phyloP scores from a whole-genome alignment of 2,888 invertebrate species.

The Polyploca ridens region DNA sequence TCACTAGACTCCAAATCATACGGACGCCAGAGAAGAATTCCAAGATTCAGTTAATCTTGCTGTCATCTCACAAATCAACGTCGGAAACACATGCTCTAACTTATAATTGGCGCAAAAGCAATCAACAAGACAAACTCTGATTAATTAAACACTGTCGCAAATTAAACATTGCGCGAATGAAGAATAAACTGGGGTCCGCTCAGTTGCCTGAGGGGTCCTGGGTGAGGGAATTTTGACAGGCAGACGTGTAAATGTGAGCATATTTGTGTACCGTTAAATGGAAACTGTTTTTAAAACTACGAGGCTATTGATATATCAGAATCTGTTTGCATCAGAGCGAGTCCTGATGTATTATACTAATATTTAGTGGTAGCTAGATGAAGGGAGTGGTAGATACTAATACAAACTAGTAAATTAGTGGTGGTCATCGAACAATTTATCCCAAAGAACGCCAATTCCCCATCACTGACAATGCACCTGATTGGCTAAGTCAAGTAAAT shows the following conservation, averaged over 20 bases:
- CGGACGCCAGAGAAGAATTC: constrained; percentile 22
- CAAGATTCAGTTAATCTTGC: constrained; percentile 20
- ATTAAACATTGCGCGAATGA: constrained; percentile 70
- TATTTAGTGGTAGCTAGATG: too few species aligned
- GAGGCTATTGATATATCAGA: too few species aligned
- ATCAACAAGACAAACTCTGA: constrained; percentile 81
- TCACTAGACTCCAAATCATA: background rate
- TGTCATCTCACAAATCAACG: constrained; percentile 70
- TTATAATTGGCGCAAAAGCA: constrained; percentile 77
- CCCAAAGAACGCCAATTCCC: too few species aligned
- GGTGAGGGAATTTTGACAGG: constrained; percentile 14
- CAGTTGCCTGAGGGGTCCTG: constrained; percentile 18
- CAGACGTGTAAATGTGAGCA: constrained; percentile 33
- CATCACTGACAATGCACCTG: too few species aligned
- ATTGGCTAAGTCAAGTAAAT: too few species aligned
- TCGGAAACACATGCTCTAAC: constrained; percentile 68
- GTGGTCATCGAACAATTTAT: too few species aligned
- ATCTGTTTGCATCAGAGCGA: too few species aligned
- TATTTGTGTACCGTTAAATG: constrained; percentile 28
- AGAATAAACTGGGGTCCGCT: constrained; percentile 57
- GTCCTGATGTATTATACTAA: too few species aligned
- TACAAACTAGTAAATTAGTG: too few species aligned
- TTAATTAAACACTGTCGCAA: constrained; percentile 81
- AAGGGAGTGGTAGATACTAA: too few species aligned
- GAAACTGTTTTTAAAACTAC: too few species aligned